Base-by-base conservation (phyloP, 2,113 vertebrate genomes). In the Archilochus colubris region DNA sequence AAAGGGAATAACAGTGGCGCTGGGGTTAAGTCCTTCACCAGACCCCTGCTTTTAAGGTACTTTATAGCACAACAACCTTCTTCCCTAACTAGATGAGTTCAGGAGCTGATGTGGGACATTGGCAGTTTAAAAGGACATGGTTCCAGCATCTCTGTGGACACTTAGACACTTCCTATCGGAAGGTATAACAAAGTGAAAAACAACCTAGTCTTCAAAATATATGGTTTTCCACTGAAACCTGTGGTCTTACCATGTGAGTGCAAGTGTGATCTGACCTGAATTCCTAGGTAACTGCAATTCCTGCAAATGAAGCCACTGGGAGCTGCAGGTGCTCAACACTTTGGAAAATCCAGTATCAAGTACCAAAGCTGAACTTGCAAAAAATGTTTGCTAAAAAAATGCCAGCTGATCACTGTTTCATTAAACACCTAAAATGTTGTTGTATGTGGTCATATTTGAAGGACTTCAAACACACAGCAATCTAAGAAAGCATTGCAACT, bases 291-390 rank as follows among this genome's bases (percentile, higher is more conserved):
- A 86, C 61, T 92, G 68, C 18, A 1, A 30, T 69, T 86, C 38
- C 83, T 88, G 68, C 74, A 94, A 48, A 59, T 46, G 61, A 86
- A 95, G 76, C 27, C 79, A 81, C 43, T 57, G 68, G 55, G 63
- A 89, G 10, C 55, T 91, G 72, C 89, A 96, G 82, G 82, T 95
- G 33, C 53, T 95, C 21, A 70, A 72, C 50, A 33, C 63, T 94
- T 95, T 64, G 64, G 63, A 94, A 94, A 83, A 67, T 69, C 74
- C 70, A 33, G 51, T 91, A 50, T 74, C 38, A 84, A 75, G 59
- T 86, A 86, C 82, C 67, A 10, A 86, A 90, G 73, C 13, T 72
- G 36, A 55, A 88, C 27, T 96, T 83, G 73, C 58, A 93, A 93
- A 79, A n/a, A 54, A 14, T 20, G 5, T 16, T 59, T 40, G 40